Base-by-base conservation (phyloP, 2,113 vertebrate species). In the Turdus rufiventris region DNA sequence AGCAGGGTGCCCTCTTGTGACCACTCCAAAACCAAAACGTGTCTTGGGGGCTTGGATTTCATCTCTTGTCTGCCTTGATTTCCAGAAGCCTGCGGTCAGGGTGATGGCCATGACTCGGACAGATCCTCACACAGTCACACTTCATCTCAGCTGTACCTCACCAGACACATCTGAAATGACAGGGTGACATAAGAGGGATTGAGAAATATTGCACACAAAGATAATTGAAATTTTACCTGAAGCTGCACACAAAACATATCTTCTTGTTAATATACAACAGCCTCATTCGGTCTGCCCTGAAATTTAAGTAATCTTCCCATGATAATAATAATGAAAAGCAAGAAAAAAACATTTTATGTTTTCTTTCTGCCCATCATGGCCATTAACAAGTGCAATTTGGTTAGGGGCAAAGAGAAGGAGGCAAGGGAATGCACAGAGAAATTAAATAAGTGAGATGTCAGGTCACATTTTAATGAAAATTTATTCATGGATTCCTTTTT, bases 1-100 rank as follows among this genome's bases (percentile, higher is more conserved):
- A 83, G 84, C 78, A 60, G 84, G 94, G 82, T 96, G 96, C 95
- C 97, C 95, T 89, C 96, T 91, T 85, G 97, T 97, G 98, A 95
- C 88, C 24, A 23, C 38, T 43, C 36, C 18, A 9, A 42, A 62
- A 3, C 18, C 7, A 20, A 51, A 73, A 43, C 4, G 0, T n/a
- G 61, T 66, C 14, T 12, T 9, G 24, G 17, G 13, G 11, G 34
- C 26, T 18, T 71, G 47, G 15, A 54, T 85, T 75, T 63, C 13
- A 8, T 43, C 13, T 60, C 42, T 29, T 51, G 6, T 1, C 36
- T 3, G 2, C 50, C 19, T 79, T 76, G 14, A 13, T 66, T 76
- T 94, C 61, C 71, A 47, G 40, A 89, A 89, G 14, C 19, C 54
- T 68, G 24, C 36, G 26, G n/a, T 47, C 47, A 20, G 28, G 17